Evolutionary conservation across 2,888 invertebrate species (phyloP).

Genomic region (Zygogramma bicolorata): DNA sequence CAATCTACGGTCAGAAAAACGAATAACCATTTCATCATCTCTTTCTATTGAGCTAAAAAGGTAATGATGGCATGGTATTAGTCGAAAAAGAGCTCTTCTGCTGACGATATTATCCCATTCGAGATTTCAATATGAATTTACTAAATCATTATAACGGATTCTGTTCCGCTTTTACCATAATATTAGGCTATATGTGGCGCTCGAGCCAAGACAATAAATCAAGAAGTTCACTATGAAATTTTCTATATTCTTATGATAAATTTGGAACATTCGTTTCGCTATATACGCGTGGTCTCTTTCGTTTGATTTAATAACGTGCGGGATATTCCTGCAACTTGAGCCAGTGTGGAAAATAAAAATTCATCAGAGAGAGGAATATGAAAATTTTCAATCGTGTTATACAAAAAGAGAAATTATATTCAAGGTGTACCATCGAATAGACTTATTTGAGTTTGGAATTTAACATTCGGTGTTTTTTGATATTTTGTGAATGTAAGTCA

Average conservation of each 20-base stretch:
- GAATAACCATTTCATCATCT: not conserved
- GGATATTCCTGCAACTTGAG: not conserved
- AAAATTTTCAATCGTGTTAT: not conserved
- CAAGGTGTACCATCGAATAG: too few relatives aligned
- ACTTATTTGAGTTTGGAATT: too few relatives aligned
- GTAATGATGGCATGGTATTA: not conserved
- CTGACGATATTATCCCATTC: slow-evolving; percentile 47
- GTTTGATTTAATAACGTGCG: not conserved
- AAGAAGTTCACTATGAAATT: slow-evolving; percentile 35
- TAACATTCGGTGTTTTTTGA: too few relatives aligned
- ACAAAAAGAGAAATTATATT: too few relatives aligned
- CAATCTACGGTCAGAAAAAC: not conserved
- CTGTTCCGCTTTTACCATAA: slow-evolving; percentile 39
- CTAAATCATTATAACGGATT: slow-evolving; percentile 50
- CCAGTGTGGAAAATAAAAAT: not conserved
- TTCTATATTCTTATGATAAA: slow-evolving; percentile 35
- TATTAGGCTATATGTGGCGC: slow-evolving; percentile 38
- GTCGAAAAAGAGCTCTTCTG: not conserved
- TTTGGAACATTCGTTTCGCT: slow-evolving; percentile 13
- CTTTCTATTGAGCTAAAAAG: not conserved
- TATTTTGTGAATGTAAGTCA: too few relatives aligned
- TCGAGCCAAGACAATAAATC: slow-evolving; percentile 37
- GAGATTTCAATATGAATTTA: slow-evolving; percentile 49
- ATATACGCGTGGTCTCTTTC: slow-evolving; percentile 1
- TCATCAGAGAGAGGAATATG: not conserved